These are phyloP conservation scores for Dicentrarchus labrax DNA, from an alignment of 2,113 vertebrate species.

Conservation along the genomic window DNA sequence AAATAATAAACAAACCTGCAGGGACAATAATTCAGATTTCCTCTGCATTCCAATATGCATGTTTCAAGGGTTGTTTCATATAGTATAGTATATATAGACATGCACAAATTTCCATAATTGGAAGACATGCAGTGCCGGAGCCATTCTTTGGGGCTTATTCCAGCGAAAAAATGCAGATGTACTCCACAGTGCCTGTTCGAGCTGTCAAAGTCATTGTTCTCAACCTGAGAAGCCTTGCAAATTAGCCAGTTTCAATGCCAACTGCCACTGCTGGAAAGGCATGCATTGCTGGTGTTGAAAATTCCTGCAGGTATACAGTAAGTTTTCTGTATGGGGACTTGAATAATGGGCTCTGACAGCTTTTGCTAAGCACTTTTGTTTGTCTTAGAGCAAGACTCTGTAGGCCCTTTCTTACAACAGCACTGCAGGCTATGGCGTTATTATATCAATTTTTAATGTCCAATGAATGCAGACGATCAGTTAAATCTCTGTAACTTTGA, in stretches of 20 bases:
- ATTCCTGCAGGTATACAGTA: conserved; percentile 57
- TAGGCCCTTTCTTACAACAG: neutral
- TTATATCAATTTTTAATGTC: conserved; percentile 9
- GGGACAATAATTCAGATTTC: conserved; percentile 3
- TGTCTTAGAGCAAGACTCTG: conserved; percentile 24
- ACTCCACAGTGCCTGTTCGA: conserved; percentile 74
- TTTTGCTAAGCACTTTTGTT: conserved; percentile 59
- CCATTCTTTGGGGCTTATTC: conserved; percentile 69
- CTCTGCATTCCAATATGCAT: conserved; percentile 36
- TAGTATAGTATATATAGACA: conserved; percentile 52
- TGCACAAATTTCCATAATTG: conserved; percentile 77
- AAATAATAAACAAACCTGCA: neutral
- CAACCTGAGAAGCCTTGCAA: conserved; percentile 77
- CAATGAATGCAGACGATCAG: conserved; percentile 14
- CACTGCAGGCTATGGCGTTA: neutral
- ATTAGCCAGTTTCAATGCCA: conserved; percentile 75
- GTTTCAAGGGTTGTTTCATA: conserved; percentile 38
- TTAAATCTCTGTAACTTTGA: neutral
- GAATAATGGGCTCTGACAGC: conserved; percentile 62
- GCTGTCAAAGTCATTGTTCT: conserved; percentile 81
- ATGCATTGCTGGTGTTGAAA: conserved; percentile 59
- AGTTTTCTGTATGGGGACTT: conserved; percentile 34
- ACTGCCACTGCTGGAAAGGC: conserved; percentile 54
- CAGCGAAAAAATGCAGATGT: conserved; percentile 79
- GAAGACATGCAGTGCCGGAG: conserved; percentile 57